These are phyloP conservation scores for Falco naumanni DNA, from an alignment of 2,797 vertebrate species.

Conservation along the genomic window DNA sequence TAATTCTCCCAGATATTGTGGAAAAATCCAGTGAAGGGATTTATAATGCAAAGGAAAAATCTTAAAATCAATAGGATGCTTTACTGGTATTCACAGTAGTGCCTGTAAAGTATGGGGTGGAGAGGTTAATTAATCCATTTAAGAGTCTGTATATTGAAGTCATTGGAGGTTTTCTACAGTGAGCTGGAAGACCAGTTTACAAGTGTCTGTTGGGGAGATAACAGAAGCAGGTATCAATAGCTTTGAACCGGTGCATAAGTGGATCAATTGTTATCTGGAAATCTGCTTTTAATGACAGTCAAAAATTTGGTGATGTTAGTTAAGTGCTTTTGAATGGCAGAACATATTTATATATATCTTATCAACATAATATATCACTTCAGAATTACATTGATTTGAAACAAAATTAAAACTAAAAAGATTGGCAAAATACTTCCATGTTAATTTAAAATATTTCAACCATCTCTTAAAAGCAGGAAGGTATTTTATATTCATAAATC, in stretches of 20 bases:
- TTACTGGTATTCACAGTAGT: conserved; percentile 29
- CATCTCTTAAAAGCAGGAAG: background rate
- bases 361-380: background rate
- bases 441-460: background rate
- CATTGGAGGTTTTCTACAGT: background rate
- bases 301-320: background rate
- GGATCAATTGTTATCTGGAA: background rate
- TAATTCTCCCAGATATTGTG: background rate
- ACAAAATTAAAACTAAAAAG: background rate
- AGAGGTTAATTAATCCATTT: conserved; percentile 48
- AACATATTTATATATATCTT: background rate
- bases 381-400: background rate
- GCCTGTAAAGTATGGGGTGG: background rate
- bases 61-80: conserved; percentile 51
- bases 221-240: background rate
- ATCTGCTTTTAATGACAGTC: background rate
- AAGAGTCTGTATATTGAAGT: conserved; percentile 29
- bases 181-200: background rate
- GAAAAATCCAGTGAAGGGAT: background rate
- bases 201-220: background rate
- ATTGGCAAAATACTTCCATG: background rate
- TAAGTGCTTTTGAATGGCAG: background rate
- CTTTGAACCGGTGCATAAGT: background rate
- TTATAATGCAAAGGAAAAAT: conserved; percentile 35
- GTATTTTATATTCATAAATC: background rate